These are phyloP conservation scores for Melipona quadrifasciata DNA, from an alignment of 1,140 invertebrate species.

Conservation along the genomic window DNA sequence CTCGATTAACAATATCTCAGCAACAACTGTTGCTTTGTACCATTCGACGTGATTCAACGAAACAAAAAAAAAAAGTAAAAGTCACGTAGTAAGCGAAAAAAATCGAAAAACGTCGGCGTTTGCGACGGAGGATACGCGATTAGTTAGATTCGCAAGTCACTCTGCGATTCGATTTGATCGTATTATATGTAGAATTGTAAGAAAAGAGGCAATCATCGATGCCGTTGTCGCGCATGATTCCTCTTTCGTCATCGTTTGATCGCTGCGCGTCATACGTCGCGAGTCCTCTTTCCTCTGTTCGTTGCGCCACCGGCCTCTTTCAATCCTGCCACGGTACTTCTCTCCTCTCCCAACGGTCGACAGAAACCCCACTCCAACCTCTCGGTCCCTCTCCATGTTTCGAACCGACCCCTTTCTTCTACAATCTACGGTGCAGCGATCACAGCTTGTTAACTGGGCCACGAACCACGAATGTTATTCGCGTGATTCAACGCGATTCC, in stretches of 20 bases:
- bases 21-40: too few relatives aligned
- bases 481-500: conserved; percentile 64
- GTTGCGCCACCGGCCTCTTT: conserved; percentile 33
- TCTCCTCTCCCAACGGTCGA: conserved; percentile 16
- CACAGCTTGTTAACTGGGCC: conserved; percentile 67
- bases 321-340: conserved; percentile 18
- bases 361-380: neutral
- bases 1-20: too few relatives aligned
- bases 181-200: too few relatives aligned
- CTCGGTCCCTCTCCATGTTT: neutral
- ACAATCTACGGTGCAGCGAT: conserved; percentile 26
- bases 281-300: conserved; percentile 27
- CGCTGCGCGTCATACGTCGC: conserved; percentile 20
- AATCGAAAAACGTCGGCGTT: too few relatives aligned
- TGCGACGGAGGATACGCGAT: too few relatives aligned
- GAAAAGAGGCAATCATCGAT: neutral
- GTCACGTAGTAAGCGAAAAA: too few relatives aligned
- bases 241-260: conserved; percentile 14
- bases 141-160: neutral
- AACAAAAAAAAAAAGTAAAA: too few relatives aligned
- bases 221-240: neutral
- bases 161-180: neutral
- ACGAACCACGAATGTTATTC: conserved; percentile 67
- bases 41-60: too few relatives aligned
- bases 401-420: conserved; percentile 23